Evolutionary conservation across 1,140 invertebrate genomes (phyloP), one percentile per base, ranked within the genome.

Genomic region (Drosophila micromelanica): DNA sequence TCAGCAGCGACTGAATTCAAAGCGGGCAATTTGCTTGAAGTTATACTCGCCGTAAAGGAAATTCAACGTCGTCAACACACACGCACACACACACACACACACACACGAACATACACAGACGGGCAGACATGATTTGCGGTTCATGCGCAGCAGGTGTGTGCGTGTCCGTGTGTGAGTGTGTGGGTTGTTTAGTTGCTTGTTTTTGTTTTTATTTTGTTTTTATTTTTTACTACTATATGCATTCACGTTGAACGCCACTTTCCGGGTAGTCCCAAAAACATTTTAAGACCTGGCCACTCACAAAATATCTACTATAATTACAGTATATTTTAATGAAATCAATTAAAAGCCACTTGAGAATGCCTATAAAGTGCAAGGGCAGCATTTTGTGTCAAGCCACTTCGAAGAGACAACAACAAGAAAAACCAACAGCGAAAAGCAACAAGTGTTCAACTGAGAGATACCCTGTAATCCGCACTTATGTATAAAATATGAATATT

Each of bases 11-110:
- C 84, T 89, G 84, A 89, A 71, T 73, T 74, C 76, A 63, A 77
- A 84, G 70, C 80, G 67, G 52, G 65, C 85, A 89, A 89, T 89
- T 89, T 73, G 84, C 84, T 84, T 84, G 69, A 89, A 89, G 84
- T 90, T 89, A 89, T 89, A 89, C 76, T 84, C 79, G 85, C 62
- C 79, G 67, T 56, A 74, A 89, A 87, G 82, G 82, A 87, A 87
- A 87, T 80, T 81, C 38, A 70, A 37, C 62, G 71, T 40, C 57
- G 68, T 37, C 49, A 42, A 12, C 59, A 32, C 59, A 70, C 35
- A 56, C 54, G 65, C 37, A 63, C 37, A 49, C 56, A 45, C 35
- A 56, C 55, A 45, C 54, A 35, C 37, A 49, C 61, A 45, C 35
- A 56, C 37, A 49, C 61, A 45, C 35, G 52, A 49, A 45, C 59